Base-by-base conservation (phyloP, 2,797 vertebrate genomes). In the Microhierax caerulescens region DNA sequence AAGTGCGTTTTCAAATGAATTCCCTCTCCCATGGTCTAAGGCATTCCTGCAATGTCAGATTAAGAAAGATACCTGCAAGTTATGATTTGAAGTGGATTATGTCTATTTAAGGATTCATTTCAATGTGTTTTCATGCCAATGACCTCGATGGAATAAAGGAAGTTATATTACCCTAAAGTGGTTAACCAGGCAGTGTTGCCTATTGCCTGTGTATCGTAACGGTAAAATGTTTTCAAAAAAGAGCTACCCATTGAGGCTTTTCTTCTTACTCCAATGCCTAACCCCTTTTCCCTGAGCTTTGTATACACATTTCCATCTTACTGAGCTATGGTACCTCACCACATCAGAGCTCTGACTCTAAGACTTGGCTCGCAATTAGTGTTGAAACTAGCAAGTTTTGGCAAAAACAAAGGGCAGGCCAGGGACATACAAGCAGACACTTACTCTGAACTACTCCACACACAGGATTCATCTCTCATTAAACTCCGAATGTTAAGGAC, bases 1-100 rank as follows among this genome's bases (percentile, higher is more conserved):
- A 93, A 96, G 86, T 87, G 68, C 41, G 64, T 93, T 96, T 97
- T 77, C 51, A 83, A 92, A 93, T 77, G 16, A 96, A 80, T 85
- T 95, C 37, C 60, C 67, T 87, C 80, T 87, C 88, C 88, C 39
- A 53, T 36, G 67, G 80, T 97, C 77, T 89, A 67, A 89, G 47
- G 48, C 70, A 59, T 56, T 90, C 45, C 64, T 81, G n/a, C 47
- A 87, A 5, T 77, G 0, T 75, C 39, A 82, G 56, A 90, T 92
- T 60, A 85, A 87, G 77, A 79, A 77, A 91, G 70, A 94, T 91
- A 90, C 61, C 69, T 85, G 67, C 39, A 91, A 89, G 25, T 94
- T 91, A 91, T 39, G 56, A 56, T 82, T 91, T 94, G 60, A 90
- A 82, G 77, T 65, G 45, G 64, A 83, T 85, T 89, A 77, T 65